Conservation (phyloP, 2,797 vertebrate species). For the Vireo griseus region DNA sequence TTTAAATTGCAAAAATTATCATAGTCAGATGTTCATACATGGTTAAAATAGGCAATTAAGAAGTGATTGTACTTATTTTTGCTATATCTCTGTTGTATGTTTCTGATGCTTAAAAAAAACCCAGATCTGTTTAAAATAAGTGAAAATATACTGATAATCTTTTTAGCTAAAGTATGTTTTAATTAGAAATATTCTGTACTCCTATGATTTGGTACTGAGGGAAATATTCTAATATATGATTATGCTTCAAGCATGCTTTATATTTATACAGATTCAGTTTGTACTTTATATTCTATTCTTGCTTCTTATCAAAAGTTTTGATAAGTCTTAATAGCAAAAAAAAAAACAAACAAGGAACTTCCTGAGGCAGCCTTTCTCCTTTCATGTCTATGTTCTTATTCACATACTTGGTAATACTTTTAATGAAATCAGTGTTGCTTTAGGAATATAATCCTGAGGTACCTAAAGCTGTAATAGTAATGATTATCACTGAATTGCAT, state of each 20-base stretch:
- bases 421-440: not conserved
- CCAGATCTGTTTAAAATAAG: not conserved
- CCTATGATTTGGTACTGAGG: not conserved
- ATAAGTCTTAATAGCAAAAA: not conserved
- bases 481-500: not conserved
- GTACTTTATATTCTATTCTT: not conserved
- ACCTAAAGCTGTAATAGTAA: not conserved
- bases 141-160: not conserved
- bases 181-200: not conserved
- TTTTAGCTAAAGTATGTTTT: not conserved
- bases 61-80: not conserved
- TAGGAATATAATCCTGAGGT: not conserved
- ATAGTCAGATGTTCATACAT: not conserved
- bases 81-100: not conserved
- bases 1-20: not conserved
- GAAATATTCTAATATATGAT: not conserved
- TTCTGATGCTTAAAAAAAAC: not conserved
- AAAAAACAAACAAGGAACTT: not conserved
- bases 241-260: not conserved
- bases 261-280: not conserved
- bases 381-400: not conserved
- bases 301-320: not conserved
- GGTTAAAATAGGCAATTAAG: slow-evolving; percentile 5
- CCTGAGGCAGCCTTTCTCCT: not conserved
- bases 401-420: not conserved